Conservation (phyloP, 2,113 vertebrate genomes). For the Excalfactoria chinensis region DNA sequence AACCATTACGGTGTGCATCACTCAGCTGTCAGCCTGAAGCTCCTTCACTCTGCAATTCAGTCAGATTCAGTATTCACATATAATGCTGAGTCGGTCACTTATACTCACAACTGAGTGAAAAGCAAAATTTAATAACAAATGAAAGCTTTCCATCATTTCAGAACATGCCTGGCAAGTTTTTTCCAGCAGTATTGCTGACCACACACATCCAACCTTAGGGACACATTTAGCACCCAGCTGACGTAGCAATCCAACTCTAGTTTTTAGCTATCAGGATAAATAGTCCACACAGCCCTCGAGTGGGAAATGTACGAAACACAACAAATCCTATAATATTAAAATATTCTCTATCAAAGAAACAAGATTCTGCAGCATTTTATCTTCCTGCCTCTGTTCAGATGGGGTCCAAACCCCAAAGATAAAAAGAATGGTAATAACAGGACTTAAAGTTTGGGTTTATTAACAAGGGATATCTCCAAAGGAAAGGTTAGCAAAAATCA, state of each 20-base stretch:
- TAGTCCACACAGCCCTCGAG: not conserved
- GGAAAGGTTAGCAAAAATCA: not conserved
- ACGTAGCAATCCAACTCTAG: not conserved
- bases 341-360: not conserved
- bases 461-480: not conserved
- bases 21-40: not conserved
- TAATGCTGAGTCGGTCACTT: not conserved
- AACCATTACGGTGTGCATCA: not conserved
- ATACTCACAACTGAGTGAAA: not conserved
- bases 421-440: not conserved
- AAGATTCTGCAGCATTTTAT: not conserved
- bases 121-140: not conserved
- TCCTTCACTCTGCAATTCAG: not conserved
- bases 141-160: not conserved
- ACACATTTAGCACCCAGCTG: not conserved
- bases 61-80: not conserved
- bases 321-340: not conserved
- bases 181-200: not conserved
- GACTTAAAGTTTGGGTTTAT: not conserved
- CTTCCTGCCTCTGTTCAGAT: not conserved
- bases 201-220: not conserved
- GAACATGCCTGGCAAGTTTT: not conserved
- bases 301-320: not conserved
- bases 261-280: not conserved
- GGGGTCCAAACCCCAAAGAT: not conserved